Evolutionary conservation across 1,140 invertebrate genomes (phyloP).

Genomic region (Saccostrea cuccullata): DNA sequence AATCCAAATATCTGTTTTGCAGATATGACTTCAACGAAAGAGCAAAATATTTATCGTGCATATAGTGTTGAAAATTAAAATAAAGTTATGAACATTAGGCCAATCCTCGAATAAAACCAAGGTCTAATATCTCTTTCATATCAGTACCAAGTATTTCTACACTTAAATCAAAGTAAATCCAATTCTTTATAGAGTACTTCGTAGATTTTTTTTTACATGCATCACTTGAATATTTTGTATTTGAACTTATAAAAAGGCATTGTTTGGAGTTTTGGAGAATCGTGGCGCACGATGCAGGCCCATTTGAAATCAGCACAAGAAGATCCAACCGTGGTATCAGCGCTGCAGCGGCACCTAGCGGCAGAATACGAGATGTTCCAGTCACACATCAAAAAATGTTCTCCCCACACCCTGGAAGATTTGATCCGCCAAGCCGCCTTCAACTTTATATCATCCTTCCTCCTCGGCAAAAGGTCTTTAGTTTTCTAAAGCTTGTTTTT

Average conservation of each 20-base stretch:
- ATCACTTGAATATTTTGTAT: no score
- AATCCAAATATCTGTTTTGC: no score
- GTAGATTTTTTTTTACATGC: no score
- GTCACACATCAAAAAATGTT: background rate
- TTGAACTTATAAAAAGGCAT: background rate
- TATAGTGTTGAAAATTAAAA: no score
- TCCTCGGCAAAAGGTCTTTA: background rate
- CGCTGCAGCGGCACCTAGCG: background rate
- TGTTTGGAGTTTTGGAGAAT: background rate
- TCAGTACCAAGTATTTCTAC: no score
- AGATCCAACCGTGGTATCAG: background rate
- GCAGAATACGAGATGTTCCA: background rate
- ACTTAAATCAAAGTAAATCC: no score
- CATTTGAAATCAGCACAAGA: background rate
- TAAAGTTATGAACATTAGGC: no score
- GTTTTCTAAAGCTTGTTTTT: background rate
- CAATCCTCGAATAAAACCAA: no score
- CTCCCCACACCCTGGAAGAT: background rate
- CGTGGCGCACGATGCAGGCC: background rate
- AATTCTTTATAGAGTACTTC: no score
- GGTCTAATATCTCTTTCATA: no score
- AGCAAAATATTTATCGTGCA: no score
- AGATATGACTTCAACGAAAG: no score
- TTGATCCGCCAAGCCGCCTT: background rate
- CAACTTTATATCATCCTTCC: constrained; percentile 9